Conservation (phyloP, 2,113 vertebrate species). For the Bubo scandiacus region DNA sequence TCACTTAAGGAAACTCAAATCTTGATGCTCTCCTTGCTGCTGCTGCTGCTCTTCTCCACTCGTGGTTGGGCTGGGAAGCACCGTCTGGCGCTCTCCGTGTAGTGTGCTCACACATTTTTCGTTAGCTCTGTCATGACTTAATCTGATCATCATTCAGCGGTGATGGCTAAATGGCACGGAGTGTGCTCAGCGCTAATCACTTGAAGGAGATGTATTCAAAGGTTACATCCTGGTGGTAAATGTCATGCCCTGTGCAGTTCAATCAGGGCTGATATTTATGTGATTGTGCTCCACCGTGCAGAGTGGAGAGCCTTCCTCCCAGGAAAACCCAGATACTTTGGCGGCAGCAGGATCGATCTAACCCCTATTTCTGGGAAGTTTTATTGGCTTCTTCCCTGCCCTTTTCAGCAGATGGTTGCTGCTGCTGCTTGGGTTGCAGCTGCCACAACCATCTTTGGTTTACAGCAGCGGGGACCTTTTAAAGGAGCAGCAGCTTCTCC, state of each 20-base stretch:
- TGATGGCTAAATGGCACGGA: not conserved
- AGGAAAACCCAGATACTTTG: not conserved
- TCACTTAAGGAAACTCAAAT: not conserved
- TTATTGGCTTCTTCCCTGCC: not conserved
- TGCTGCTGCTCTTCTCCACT: rapidly evolving
- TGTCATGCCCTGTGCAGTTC: not conserved
- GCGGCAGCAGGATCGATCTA: not conserved
- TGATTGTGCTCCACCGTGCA: not conserved
- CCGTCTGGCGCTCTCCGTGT: not conserved
- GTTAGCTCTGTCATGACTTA: not conserved
- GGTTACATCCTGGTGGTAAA: constrained; percentile 27
- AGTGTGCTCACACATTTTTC: not conserved
- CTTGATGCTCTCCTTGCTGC: not conserved
- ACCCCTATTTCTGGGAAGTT: not conserved
- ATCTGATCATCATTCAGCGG: not conserved
- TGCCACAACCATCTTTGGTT: not conserved
- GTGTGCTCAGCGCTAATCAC: not conserved
- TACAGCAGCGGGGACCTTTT: not conserved
- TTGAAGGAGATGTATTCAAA: not conserved
- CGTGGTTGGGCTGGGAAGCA: rapidly evolving
- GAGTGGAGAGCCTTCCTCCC: not conserved
- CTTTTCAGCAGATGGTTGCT: not conserved
- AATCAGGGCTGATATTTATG: not conserved
- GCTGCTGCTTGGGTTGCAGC: not conserved
- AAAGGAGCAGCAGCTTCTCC: not conserved